Evolutionary conservation across 2,888 invertebrate genomes (phyloP).

Genomic region (Volucella zonaria): DNA sequence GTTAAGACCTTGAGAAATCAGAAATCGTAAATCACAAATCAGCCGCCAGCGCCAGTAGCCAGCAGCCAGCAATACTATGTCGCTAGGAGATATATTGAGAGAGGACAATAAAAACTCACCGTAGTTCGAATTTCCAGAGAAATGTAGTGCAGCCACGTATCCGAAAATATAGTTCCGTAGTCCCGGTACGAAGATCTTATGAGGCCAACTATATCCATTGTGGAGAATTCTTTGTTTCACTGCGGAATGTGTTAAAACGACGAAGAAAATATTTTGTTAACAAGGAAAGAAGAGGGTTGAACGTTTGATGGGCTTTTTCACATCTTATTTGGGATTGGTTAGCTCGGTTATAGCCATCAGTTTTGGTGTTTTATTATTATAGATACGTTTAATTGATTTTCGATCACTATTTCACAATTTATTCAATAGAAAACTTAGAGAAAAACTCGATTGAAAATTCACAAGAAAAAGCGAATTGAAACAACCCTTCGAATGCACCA

Average conservation of each 20-base stretch:
- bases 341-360: slow-evolving; percentile 21
- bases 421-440: slow-evolving; percentile 15
- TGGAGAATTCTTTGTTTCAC: slow-evolving; percentile 43
- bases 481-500: slow-evolving; percentile 44
- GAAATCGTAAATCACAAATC: too few species aligned
- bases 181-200: slow-evolving; percentile 77
- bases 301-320: slow-evolving; percentile 37
- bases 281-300: slow-evolving; percentile 39
- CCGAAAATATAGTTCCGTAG: slow-evolving; percentile 80
- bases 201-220: slow-evolving; percentile 78
- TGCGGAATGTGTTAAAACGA: slow-evolving; percentile 40
- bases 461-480: slow-evolving; percentile 43
- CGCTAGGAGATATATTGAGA: slow-evolving; percentile 17
- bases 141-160: slow-evolving; percentile 84
- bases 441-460: slow-evolving; percentile 51
- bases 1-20: not conserved
- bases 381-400: slow-evolving; percentile 44
- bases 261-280: slow-evolving; percentile 37
- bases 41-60: slow-evolving; percentile 38
- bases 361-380: not conserved
- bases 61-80: slow-evolving; percentile 19
- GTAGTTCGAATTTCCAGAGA: slow-evolving; percentile 84
- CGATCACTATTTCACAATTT: slow-evolving; percentile 40
- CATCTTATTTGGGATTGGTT: slow-evolving; percentile 52
- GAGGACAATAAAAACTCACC: slow-evolving; percentile 80